Percentiles rank a stretch among this genome's conserved stretches.
These are phyloP conservation scores for Osmoderma eremita DNA, from an alignment of 2,888 invertebrate genomes.

Conservation along the genomic window DNA sequence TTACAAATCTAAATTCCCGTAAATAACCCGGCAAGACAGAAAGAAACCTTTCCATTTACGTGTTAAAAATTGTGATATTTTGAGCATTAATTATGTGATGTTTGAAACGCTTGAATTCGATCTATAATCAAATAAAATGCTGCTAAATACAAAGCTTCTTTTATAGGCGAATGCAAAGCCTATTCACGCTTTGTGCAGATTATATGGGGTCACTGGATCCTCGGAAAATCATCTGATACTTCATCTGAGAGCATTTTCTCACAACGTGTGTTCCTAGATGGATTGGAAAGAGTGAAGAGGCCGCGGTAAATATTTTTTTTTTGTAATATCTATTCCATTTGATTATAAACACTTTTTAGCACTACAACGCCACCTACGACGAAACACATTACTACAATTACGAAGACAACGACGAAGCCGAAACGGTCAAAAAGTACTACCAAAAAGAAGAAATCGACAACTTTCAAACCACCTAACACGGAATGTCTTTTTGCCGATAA, in stretches of 20 bases:
- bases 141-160: not conserved
- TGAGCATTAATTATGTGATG: too few relatives aligned
- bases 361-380: not conserved
- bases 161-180: constrained; percentile 35
- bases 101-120: too few relatives aligned
- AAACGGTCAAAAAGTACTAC: not conserved
- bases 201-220: constrained; percentile 35
- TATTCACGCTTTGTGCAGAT: constrained; percentile 23
- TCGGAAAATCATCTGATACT: not conserved
- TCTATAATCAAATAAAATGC: too few relatives aligned
- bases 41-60: too few relatives aligned
- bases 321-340: not conserved
- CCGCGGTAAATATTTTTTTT: not conserved
- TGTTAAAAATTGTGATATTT: too few relatives aligned
- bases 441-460: not conserved
- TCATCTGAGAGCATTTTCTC: constrained; percentile 26
- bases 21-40: too few relatives aligned
- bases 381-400: not conserved
- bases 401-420: not conserved
- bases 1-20: too few relatives aligned
- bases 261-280: constrained; percentile 28
- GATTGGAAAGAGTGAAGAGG: constrained; percentile 16
- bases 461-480: not conserved
- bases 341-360: not conserved
- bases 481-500: constrained; percentile 11